Percentiles rank a stretch among this genome's conserved stretches.
Conservation (phyloP, 2,113 vertebrate genomes). For the Alaudala cheleensis region DNA sequence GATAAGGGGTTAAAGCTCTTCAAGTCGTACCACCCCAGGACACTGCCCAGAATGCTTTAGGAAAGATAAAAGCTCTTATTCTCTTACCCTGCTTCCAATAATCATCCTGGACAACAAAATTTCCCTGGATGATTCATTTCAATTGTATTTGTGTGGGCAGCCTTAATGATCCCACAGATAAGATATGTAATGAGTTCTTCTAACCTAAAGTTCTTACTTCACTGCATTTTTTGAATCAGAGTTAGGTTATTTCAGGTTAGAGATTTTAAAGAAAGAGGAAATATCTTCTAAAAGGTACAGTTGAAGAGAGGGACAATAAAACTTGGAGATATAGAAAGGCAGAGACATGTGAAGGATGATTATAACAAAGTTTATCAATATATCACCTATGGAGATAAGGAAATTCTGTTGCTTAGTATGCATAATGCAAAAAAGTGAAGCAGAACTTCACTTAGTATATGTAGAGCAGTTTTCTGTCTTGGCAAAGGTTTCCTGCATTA, state of each 20-base stretch:
- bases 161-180: not conserved
- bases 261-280: not conserved
- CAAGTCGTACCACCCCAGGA: accelerated
- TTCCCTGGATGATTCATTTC: not conserved
- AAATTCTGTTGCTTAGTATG: not conserved
- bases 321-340: not conserved
- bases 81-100: not conserved
- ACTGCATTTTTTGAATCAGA: not conserved
- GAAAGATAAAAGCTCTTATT: not conserved
- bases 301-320: not conserved
- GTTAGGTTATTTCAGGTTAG: not conserved
- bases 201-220: not conserved
- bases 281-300: not conserved
- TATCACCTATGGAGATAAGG: not conserved
- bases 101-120: not conserved
- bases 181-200: not conserved
- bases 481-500: not conserved
- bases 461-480: not conserved
- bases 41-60: not conserved
- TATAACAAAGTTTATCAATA: not conserved
- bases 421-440: not conserved
- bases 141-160: not conserved
- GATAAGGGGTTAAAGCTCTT: not conserved
- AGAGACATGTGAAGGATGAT: not conserved
- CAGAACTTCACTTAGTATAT: not conserved